Conservation (phyloP, 2,888 invertebrate genomes). For the Pollenia labialis region DNA sequence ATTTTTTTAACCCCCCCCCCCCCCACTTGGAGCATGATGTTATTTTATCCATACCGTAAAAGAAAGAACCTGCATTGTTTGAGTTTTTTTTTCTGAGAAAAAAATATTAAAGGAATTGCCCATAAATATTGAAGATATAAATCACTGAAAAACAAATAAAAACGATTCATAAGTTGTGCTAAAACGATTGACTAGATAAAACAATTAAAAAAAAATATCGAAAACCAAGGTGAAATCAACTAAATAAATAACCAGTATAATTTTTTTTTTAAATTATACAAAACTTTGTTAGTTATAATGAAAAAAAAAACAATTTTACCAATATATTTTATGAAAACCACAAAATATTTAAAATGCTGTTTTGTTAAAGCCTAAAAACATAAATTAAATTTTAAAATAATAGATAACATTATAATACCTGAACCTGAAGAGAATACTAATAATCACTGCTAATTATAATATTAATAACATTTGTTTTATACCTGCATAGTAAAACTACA, state of each 20-base stretch:
- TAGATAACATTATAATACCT: neutral
- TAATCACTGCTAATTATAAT: constrained; percentile 24
- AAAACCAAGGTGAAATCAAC: constrained; percentile 34
- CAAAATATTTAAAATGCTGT: constrained; percentile 43
- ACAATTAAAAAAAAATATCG: neutral
- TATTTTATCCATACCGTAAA: neutral
- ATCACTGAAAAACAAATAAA: constrained; percentile 30
- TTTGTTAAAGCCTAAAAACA: constrained; percentile 44
- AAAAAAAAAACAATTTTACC: constrained; percentile 13
- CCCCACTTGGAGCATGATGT: neutral
- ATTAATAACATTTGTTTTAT: constrained; percentile 13
- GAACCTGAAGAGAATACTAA: constrained; percentile 17
- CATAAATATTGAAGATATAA: constrained; percentile 33
- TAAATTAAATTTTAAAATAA: constrained; percentile 39
- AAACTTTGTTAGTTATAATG: neutral
- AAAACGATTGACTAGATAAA: constrained; percentile 28
- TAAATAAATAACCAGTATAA: constrained; percentile 1
- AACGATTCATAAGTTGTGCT: constrained; percentile 18
- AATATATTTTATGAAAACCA: constrained; percentile 20
- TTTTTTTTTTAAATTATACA: neutral
- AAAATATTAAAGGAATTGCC: neutral
- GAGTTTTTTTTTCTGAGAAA: neutral
- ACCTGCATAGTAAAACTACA: constrained; percentile 22
- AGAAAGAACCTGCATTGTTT: constrained; percentile 4
- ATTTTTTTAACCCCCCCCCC: neutral